Conservation (phyloP, 2,888 invertebrate species). For the Heteromurus nitidus region DNA sequence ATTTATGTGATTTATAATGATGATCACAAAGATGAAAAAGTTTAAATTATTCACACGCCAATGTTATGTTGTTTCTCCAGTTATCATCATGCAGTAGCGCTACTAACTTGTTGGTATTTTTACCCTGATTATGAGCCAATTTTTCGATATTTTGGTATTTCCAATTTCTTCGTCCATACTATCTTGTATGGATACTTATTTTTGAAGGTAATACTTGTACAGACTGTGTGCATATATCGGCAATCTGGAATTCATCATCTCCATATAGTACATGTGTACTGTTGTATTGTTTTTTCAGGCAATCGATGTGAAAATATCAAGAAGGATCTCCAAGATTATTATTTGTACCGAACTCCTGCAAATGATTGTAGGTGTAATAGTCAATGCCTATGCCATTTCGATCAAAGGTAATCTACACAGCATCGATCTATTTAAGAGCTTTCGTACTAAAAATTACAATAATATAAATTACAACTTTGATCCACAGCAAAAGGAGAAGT, state of each 20-base stretch:
- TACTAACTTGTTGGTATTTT: slow-evolving; percentile 95
- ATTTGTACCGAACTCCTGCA: slow-evolving; percentile 93
- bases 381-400: slow-evolving; percentile 91
- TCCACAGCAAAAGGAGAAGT: slow-evolving; percentile 42
- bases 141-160: slow-evolving; percentile 94
- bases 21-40: neutral
- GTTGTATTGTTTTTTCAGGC: slow-evolving; percentile 78
- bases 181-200: slow-evolving; percentile 96
- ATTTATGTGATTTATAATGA: neutral
- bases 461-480: neutral
- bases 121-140: slow-evolving; percentile 91
- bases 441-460: neutral
- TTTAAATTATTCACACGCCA: no score
- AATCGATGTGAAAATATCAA: slow-evolving; percentile 89
- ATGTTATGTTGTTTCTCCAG: slow-evolving; percentile 24
- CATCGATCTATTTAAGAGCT: no score
- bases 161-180: slow-evolving; percentile 94
- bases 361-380: slow-evolving; percentile 94
- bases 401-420: slow-evolving; percentile 76
- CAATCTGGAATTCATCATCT: neutral
- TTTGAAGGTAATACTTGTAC: slow-evolving; percentile 77
- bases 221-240: no score
- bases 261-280: neutral
- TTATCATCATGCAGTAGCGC: slow-evolving; percentile 95
- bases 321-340: slow-evolving; percentile 90